phyloP scores from a whole-genome alignment of 2,888 invertebrate genomes.

The Acanthosepion pharaonis region DNA sequence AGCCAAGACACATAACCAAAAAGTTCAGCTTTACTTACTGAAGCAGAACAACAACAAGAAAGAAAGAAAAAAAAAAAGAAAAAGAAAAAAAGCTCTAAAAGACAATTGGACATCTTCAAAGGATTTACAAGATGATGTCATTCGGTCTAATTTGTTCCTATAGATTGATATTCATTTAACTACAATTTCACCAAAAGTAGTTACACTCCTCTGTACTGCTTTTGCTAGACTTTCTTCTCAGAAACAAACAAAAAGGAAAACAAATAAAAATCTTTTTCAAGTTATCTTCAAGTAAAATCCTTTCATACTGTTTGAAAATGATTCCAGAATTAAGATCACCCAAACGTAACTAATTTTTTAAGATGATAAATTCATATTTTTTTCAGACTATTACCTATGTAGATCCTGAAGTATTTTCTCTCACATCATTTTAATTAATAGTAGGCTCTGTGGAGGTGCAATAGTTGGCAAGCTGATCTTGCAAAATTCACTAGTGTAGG shows the following conservation, averaged over 20 bases:
- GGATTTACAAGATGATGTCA: neutral
- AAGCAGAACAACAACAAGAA: neutral
- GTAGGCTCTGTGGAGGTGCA: no score
- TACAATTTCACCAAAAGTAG: neutral
- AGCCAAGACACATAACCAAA: slow-evolving; percentile 17
- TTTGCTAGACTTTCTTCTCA: neutral
- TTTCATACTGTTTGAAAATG: no score
- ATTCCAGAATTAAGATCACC: no score
- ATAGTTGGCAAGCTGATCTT: no score
- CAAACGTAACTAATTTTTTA: no score
- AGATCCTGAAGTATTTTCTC: no score
- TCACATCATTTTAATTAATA: no score
- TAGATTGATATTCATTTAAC: neutral
- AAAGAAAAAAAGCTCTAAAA: neutral
- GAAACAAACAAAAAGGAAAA: neutral
- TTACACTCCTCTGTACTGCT: neutral
- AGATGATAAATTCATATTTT: no score
- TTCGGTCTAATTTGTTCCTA: neutral
- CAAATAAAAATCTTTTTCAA: neutral
- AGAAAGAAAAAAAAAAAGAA: neutral
- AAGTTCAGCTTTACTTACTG: slow-evolving; percentile 18
- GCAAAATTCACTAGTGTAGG: no score
- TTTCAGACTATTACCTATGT: no score
- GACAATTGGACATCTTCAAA: neutral
- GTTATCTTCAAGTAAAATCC: no score